Evolutionary conservation across 2,888 invertebrate genomes (phyloP).

Genomic region (Apotomis betuletana): DNA sequence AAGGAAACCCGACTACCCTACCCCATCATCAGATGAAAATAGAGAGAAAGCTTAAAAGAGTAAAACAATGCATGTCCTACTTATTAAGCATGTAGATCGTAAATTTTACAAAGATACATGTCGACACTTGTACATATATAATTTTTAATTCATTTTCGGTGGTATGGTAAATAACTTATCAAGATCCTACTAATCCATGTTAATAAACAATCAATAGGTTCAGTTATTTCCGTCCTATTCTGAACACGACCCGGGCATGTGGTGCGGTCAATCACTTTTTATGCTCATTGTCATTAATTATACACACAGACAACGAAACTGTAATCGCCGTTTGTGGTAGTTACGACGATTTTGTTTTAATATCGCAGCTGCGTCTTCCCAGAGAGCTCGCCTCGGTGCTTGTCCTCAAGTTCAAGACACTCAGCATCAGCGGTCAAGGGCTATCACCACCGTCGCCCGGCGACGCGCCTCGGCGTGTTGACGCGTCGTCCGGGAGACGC

Average conservation of each 20-base stretch:
- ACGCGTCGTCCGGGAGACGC: slow-evolving; percentile 32
- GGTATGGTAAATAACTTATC: too few relatives aligned
- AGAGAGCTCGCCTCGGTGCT: background rate
- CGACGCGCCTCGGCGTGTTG: slow-evolving; percentile 17
- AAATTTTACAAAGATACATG: too few relatives aligned
- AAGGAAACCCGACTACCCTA: too few relatives aligned
- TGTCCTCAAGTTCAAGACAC: slow-evolving; percentile 10
- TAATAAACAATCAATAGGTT: slow-evolving; percentile 7
- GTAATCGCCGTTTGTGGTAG: slow-evolving; percentile 1
- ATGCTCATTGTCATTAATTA: slow-evolving; percentile 3
- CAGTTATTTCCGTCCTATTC: slow-evolving; percentile 19
- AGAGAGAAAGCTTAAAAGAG: too few relatives aligned
- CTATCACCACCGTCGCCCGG: slow-evolving; percentile 7
- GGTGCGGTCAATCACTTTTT: slow-evolving; percentile 32
- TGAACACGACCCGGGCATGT: background rate
- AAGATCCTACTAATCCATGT: too few relatives aligned
- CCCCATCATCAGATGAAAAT: too few relatives aligned
- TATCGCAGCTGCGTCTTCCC: background rate
- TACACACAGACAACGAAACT: background rate
- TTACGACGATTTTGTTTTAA: background rate
- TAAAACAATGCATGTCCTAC: background rate
- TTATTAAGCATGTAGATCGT: background rate
- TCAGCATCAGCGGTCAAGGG: slow-evolving; percentile 10
- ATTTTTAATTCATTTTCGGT: too few relatives aligned
- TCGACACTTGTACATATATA: too few relatives aligned